Evolutionary conservation across 2,888 invertebrate species (phyloP).

Genomic region (Eilema depressum): DNA sequence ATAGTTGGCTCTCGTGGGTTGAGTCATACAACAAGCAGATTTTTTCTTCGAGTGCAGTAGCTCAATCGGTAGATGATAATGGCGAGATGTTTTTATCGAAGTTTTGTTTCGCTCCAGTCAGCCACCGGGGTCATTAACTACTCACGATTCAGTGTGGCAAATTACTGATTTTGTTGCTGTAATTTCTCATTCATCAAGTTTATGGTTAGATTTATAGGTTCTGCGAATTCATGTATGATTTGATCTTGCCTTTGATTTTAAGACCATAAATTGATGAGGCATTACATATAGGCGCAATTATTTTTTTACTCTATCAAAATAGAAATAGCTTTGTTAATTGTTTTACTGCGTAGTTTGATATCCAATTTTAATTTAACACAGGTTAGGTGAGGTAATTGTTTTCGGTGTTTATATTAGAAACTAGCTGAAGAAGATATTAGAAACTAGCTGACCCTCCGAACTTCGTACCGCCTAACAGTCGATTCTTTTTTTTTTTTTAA

Average conservation of each 20-base stretch:
- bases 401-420: neutral
- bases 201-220: conserved; percentile 42
- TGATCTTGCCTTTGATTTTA: conserved; percentile 26
- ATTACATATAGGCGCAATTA: neutral
- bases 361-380: neutral
- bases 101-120: conserved; percentile 66
- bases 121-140: conserved; percentile 58
- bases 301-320: neutral
- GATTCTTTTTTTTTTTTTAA: too few relatives aligned
- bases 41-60: conserved; percentile 49
- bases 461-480: too few relatives aligned
- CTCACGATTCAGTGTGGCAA: conserved; percentile 49
- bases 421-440: too few relatives aligned
- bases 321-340: neutral
- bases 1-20: conserved; percentile 51
- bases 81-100: conserved; percentile 59
- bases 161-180: conserved; percentile 48
- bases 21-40: conserved; percentile 60
- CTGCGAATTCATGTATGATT: conserved; percentile 32
- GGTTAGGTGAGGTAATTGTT: neutral
- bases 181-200: conserved; percentile 48
- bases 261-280: conserved; percentile 21
- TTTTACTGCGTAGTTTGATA: neutral
- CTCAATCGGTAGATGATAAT: conserved; percentile 47
- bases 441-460: too few relatives aligned